A percentile compares a stretch with the other conserved stretches of the same genome.
These are phyloP conservation scores for Spicauda simplicius DNA, from an alignment of 2,888 invertebrate genomes.

Conservation along the genomic window DNA sequence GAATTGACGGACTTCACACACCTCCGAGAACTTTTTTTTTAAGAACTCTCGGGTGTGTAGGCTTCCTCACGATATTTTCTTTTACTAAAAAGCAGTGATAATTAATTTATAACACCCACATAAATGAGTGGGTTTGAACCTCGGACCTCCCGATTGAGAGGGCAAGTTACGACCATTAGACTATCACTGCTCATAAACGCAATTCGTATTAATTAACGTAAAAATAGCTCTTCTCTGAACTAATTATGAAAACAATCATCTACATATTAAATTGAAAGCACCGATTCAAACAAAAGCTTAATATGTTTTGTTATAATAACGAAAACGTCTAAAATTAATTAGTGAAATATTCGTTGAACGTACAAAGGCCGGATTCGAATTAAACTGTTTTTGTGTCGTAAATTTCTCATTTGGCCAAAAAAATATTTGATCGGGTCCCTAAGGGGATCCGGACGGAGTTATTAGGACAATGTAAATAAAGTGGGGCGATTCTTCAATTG, in stretches of 20 bases:
- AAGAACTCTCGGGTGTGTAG: too few relatives aligned
- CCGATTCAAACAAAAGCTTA: not conserved
- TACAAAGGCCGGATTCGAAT: conserved; percentile 24
- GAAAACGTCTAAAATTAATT: conserved; percentile 12
- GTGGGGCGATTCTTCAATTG: conserved; percentile 51
- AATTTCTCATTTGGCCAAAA: conserved; percentile 44
- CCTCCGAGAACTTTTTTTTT: too few relatives aligned
- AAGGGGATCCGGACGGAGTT: conserved; percentile 52
- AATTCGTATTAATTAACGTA: not conserved
- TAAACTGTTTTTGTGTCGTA: conserved; percentile 36
- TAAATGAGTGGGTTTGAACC: too few relatives aligned
- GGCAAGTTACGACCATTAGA: too few relatives aligned
- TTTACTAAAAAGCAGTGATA: too few relatives aligned
- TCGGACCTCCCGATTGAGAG: too few relatives aligned
- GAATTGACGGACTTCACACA: too few relatives aligned
- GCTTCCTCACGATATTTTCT: too few relatives aligned
- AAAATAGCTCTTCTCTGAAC: not conserved
- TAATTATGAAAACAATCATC: not conserved
- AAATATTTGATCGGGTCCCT: conserved; percentile 57
- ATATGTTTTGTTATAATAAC: not conserved
- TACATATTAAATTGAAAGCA: not conserved
- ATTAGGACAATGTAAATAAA: conserved; percentile 68
- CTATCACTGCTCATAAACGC: too few relatives aligned
- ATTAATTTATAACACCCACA: too few relatives aligned
- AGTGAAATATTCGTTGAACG: conserved; percentile 12